A percentile compares a stretch with the other conserved stretches of the same genome.
phyloP scores from a whole-genome alignment of 2,888 invertebrate genomes.

The Nephrocerus scutellatus region DNA sequence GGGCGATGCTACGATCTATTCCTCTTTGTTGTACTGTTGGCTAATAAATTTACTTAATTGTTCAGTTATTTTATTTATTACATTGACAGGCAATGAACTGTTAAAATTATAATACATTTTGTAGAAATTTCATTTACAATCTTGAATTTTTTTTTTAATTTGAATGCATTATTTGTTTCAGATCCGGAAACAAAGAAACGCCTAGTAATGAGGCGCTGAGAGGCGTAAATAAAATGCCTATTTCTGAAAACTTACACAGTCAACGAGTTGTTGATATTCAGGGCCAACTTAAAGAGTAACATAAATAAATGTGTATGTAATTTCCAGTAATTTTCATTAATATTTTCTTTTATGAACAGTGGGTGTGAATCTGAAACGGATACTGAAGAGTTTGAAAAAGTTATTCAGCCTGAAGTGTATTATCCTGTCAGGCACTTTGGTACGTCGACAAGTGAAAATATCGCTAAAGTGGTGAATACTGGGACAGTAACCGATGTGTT shows the following conservation, averaged over 20 bases:
- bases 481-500: constrained; percentile 35
- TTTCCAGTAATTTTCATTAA: constrained; percentile 2
- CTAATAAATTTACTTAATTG: no score
- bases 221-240: no score
- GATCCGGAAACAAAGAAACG: constrained; percentile 22
- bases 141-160: no score
- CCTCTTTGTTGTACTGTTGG: no score
- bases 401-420: constrained; percentile 51
- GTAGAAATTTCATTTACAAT: no score
- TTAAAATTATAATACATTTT: no score
- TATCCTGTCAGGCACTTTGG: neutral
- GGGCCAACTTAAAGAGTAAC: constrained; percentile 50
- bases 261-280: constrained; percentile 45
- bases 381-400: constrained; percentile 75
- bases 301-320: constrained; percentile 12
- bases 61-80: no score
- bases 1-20: no score
- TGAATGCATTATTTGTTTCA: no score
- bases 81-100: no score
- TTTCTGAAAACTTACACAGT: constrained; percentile 19
- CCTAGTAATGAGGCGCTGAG: no score
- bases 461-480: constrained; percentile 25
- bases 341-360: constrained; percentile 46
- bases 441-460: constrained; percentile 33
- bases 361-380: constrained; percentile 76